phyloP scores from a whole-genome alignment of 2,888 invertebrate genomes.

The Oxycera nigricornis region DNA sequence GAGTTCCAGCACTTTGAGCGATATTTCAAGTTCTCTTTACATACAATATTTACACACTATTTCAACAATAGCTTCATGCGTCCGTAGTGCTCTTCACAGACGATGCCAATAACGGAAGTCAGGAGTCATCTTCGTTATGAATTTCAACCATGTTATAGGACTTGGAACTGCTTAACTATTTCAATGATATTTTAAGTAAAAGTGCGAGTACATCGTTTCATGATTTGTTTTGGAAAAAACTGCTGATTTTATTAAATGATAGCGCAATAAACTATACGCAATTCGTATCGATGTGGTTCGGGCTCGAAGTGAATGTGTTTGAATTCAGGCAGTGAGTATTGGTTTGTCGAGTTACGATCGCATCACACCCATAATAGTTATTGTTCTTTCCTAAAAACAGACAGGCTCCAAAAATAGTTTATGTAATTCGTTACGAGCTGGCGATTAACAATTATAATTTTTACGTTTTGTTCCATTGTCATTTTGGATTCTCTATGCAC shows the following conservation, averaged over 20 bases:
- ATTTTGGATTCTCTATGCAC: background rate
- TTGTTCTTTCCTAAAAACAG: background rate
- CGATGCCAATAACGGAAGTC: too few species aligned
- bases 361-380: background rate
- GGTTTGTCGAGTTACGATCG: background rate
- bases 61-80: too few species aligned
- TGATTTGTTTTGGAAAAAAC: background rate
- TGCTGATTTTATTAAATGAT: background rate
- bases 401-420: slow-evolving; percentile 1
- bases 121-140: too few species aligned
- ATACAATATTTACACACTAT: too few species aligned
- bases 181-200: background rate
- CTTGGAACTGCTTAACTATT: too few species aligned
- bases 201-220: slow-evolving; percentile 23
- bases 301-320: slow-evolving; percentile 14
- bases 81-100: too few species aligned
- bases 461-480: too few species aligned
- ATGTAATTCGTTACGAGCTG: too few species aligned
- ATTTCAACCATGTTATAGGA: too few species aligned
- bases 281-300: background rate
- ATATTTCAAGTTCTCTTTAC: too few species aligned
- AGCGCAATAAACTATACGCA: background rate
- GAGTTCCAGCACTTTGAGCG: too few species aligned
- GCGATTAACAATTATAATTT: too few species aligned
- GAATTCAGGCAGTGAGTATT: slow-evolving; percentile 15